Conservation (phyloP, 2,888 invertebrate genomes). For the Cetonia aurata region DNA sequence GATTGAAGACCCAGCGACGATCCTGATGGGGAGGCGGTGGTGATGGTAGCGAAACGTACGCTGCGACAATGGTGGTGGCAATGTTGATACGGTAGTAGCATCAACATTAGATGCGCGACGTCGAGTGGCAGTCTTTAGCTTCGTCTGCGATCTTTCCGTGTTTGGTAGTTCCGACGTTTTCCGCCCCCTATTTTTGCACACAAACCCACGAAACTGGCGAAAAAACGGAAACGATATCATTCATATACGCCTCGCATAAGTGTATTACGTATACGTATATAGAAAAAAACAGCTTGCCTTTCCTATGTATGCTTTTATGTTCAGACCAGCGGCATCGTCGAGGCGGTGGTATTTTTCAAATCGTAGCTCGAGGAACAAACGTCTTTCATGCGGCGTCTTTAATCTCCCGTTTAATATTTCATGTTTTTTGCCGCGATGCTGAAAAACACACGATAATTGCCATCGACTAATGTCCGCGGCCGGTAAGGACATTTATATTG, state of each 20-base stretch:
- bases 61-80: neutral
- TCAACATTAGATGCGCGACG: constrained; percentile 55
- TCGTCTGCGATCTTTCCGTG: constrained; percentile 47
- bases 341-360: constrained; percentile 60
- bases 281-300: neutral
- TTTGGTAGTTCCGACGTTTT: neutral
- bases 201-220: constrained; percentile 57
- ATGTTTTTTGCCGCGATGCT: constrained; percentile 61
- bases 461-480: constrained; percentile 60
- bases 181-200: constrained; percentile 18
- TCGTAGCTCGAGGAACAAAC: constrained; percentile 60
- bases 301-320: constrained; percentile 58
- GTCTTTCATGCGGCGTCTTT: constrained; percentile 62
- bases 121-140: constrained; percentile 53
- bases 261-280: constrained; percentile 52
- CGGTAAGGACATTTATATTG: constrained; percentile 57
- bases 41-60: constrained; percentile 16
- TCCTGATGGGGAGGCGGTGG: constrained; percentile 22
- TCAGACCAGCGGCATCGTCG: constrained; percentile 50
- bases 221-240: constrained; percentile 60
- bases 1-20: constrained; percentile 51
- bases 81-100: constrained; percentile 46
- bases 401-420: constrained; percentile 64
- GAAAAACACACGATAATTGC: constrained; percentile 64
- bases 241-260: constrained; percentile 56